These are phyloP conservation scores for Lynx canadensis DNA, from an alignment of 2,113 vertebrate genomes.

Conservation along the genomic window DNA sequence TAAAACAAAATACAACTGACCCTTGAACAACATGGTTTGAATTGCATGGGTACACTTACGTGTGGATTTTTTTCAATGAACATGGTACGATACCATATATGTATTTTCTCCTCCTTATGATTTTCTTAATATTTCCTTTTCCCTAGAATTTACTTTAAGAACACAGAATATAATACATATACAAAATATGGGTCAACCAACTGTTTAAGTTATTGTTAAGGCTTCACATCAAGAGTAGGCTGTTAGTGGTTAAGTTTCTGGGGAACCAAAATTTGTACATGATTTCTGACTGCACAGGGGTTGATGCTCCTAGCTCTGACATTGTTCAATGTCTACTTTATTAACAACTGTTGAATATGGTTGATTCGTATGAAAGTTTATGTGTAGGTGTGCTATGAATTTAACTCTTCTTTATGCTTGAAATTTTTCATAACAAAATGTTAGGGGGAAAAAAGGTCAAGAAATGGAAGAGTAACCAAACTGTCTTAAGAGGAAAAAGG, in stretches of 20 bases:
- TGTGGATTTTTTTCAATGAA: neutral
- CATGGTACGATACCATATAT: too few species aligned
- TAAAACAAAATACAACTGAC: neutral
- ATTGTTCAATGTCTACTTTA: neutral
- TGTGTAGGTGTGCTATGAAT: neutral
- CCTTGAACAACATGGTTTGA: neutral
- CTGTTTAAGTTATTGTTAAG: neutral
- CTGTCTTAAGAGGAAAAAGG: neutral
- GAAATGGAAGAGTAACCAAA: neutral
- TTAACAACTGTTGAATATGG: neutral
- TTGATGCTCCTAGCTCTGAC: neutral
- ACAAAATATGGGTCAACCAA: neutral
- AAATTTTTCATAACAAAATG: neutral
- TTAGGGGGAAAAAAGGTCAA: slow-evolving; percentile 27
- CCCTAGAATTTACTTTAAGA: neutral
- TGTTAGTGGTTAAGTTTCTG: neutral
- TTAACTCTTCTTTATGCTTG: neutral
- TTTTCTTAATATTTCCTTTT: neutral
- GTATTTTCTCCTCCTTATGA: neutral
- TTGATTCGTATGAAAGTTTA: neutral
- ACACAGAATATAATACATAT: neutral
- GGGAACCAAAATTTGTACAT: neutral
- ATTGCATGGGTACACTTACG: neutral
- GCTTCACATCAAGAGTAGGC: neutral
- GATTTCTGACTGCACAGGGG: neutral